A percentile compares a stretch with the other conserved stretches of the same genome.
phyloP scores from a whole-genome alignment of 2,888 invertebrate genomes.

The Eupeodes luniger region DNA sequence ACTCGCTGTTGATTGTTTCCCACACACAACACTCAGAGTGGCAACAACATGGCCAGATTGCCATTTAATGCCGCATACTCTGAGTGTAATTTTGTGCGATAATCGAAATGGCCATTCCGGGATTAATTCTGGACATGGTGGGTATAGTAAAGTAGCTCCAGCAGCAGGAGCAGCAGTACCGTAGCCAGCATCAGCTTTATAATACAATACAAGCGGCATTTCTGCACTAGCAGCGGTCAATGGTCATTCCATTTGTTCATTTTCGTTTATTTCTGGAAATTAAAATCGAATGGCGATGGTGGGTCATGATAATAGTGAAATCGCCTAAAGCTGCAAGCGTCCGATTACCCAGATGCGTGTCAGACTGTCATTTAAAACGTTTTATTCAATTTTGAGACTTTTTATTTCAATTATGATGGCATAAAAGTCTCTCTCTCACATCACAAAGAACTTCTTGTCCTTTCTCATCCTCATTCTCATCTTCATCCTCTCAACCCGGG shows the following conservation, averaged over 20 bases:
- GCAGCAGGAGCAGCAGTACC: not conserved
- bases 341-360: slow-evolving; percentile 61
- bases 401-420: slow-evolving; percentile 68
- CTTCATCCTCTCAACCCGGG: too few relatives aligned
- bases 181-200: too few relatives aligned
- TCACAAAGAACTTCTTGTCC: not conserved
- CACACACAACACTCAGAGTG: slow-evolving; percentile 71
- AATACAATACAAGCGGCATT: not conserved
- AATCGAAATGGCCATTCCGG: slow-evolving; percentile 75
- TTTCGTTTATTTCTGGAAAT: slow-evolving; percentile 67
- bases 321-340: slow-evolving; percentile 56
- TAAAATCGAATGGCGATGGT: slow-evolving; percentile 75
- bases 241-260: slow-evolving; percentile 57
- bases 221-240: slow-evolving; percentile 42
- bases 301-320: slow-evolving; percentile 70
- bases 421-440: not conserved
- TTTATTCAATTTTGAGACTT: slow-evolving; percentile 73
- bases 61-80: slow-evolving; percentile 69
- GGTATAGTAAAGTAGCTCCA: not conserved
- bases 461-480: not conserved
- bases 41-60: slow-evolving; percentile 72
- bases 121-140: slow-evolving; percentile 69
- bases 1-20: slow-evolving; percentile 75
- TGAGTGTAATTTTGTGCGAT: slow-evolving; percentile 75
- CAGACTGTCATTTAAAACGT: slow-evolving; percentile 68